Percentiles rank a stretch among this genome's conserved stretches.
Conservation (phyloP, 2,888 invertebrate species). For the Timandra comae region DNA sequence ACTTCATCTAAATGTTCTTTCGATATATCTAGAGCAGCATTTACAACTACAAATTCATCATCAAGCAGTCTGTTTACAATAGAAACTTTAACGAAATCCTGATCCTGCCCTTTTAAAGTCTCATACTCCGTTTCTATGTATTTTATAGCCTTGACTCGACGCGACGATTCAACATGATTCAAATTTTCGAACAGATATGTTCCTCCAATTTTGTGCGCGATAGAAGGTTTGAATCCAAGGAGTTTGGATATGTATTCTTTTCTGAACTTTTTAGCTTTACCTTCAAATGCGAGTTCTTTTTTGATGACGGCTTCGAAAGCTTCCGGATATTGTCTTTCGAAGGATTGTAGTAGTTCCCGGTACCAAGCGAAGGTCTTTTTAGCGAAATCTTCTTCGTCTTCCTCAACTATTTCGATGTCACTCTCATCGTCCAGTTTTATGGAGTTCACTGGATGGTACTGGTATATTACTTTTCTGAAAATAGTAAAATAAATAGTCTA, state of each 20-base stretch:
- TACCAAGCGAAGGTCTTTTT: constrained; percentile 70
- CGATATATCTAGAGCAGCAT: constrained; percentile 69
- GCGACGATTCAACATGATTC: constrained; percentile 81
- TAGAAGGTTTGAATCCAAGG: constrained; percentile 74
- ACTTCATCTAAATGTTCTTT: constrained; percentile 47
- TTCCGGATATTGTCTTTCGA: constrained; percentile 84
- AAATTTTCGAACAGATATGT: constrained; percentile 81
- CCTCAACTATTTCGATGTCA: constrained; percentile 66
- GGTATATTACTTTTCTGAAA: constrained; percentile 9
- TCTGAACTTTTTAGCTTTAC: constrained; percentile 35
- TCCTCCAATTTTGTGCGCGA: constrained; percentile 68
- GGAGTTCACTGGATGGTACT: constrained; percentile 10
- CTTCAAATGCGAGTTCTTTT: constrained; percentile 52
- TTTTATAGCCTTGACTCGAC: constrained; percentile 81
- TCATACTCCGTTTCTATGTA: constrained; percentile 76
- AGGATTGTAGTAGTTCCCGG: constrained; percentile 69
- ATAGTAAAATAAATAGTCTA: no score
- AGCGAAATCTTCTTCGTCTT: constrained; percentile 45
- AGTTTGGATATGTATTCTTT: constrained; percentile 57
- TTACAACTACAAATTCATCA: constrained; percentile 79
- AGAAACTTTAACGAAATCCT: constrained; percentile 79
- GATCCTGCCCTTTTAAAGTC: constrained; percentile 64
- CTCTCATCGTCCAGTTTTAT: constrained; percentile 44
- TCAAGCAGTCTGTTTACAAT: constrained; percentile 81
- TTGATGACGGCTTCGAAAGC: constrained; percentile 83